Base-by-base conservation (phyloP, 2,888 invertebrate genomes). In the Charanyca ferruginea region DNA sequence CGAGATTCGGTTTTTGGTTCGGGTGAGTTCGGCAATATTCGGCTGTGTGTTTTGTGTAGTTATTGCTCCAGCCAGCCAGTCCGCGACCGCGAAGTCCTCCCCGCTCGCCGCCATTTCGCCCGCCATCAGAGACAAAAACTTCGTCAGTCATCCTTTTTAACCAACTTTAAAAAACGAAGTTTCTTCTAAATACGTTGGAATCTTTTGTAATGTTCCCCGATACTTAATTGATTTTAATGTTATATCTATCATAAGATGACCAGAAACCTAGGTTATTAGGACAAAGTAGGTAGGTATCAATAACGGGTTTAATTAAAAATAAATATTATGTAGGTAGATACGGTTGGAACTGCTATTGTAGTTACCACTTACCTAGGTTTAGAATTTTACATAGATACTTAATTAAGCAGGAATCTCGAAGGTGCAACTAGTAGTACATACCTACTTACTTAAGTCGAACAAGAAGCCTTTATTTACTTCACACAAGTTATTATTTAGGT, bases 1-100 rank as follows among this genome's bases (percentile, higher is more conserved):
- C 91, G 88, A 92, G 91, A 92, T 93, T 93, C 92, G 91, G 91
- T 91, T 90, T 89, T 87, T 81, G 85, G 86, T 80, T 93, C 93
- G 93, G 90, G 73, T 79, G 68, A 78, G 85, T 85, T 92, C 91
- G 92, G 89, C 67, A 80, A 83, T 80, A 83, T 88, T 92, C 91
- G 92, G 84, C 72, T 83, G 74, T 83, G 80, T 91, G 89, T 90
- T 90, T 89, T 89, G 89, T 90, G 89, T 89, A 89, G 90, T 89
- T 91, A 85, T 89, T 88, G 83, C 82, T 81, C 48, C 70, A 74
- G 72, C 81, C 84, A 84, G 66, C 66, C 73, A 73, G 73, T 65
- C 69, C 69, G 57, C 81, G 80, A 81, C 28, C 42, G 28, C 62
- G 35, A 62, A 44, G 62, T 49, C 28, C 22, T 7, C n/a, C 25